Base-by-base conservation (phyloP, 2,888 invertebrate genomes). In the Notodonta dromedarius region DNA sequence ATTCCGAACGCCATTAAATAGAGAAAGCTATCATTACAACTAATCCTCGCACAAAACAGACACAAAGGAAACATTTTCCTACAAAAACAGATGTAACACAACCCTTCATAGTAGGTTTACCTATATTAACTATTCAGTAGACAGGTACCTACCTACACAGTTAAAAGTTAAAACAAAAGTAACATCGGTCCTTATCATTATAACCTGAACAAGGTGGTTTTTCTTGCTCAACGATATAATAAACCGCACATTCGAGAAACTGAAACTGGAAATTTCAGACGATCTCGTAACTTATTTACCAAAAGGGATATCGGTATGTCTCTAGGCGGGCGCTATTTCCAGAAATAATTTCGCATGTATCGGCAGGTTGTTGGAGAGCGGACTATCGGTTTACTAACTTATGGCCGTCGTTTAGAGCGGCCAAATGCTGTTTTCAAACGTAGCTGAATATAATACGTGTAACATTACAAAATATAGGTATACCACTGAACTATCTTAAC, bases 1-100 rank as follows among this genome's bases (percentile, higher is more conserved):
- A 82, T 86, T 85, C 71, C 77, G 62, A 74, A 79, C 71, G 66
- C 83, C 82, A 84, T 86, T 84, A 85, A 79, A 73, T 73, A 79
- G 62, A 76, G 78, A 80, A 76, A 75, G 79, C 79, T 75, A 79
- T 84, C 81, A 81, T 80, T 82, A 80, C 76, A 77, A 75, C 83
- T 79, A 80, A 85, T 84, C 76, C 73, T 67, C 48, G 70, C 77
- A 76, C 70, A 78, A 77, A 77, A 74, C 63, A 74, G 71, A 78
- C 78, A 80, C 74, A 83, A 82, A 79, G 69, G 74, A 65, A 69
- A 64, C 75, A 74, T 78, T 53, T 80, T 76, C 70, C 65, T 67
- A 71, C 71, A 35, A 73, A 74, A 73, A 72, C 67, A 73, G 61
- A 75, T 74, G 72, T 70, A 69, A 57, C 63, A 57, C 57, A 48